Conservation (phyloP, 2,113 vertebrate species). For the Coryphaenoides rupestris region DNA sequence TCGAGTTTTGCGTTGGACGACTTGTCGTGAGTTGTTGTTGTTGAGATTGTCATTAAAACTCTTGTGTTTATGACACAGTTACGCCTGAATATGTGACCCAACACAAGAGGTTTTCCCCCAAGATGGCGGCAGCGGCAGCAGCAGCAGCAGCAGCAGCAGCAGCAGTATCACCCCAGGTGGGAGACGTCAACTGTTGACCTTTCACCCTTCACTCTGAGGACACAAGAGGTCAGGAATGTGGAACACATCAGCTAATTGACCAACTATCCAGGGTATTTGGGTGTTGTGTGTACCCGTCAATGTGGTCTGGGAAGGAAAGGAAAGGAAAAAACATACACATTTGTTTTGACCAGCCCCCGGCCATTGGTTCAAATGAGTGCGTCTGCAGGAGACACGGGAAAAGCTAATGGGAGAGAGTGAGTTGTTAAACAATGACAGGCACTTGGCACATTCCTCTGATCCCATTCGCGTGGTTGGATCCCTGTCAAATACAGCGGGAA, state of each 20-base stretch:
- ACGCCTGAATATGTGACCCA: no score
- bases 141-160: no score
- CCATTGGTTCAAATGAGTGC: neutral
- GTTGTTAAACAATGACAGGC: constrained; percentile 54
- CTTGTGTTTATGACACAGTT: no score
- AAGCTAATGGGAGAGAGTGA: constrained; percentile 11
- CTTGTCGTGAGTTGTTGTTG: no score
- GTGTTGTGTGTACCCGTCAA: neutral
- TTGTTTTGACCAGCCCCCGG: constrained; percentile 5
- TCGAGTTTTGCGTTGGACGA: no score
- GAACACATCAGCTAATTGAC: constrained; percentile 50
- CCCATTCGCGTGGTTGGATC: neutral
- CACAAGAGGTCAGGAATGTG: constrained; percentile 54
- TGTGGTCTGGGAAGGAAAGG: neutral
- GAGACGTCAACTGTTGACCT: constrained; percentile 38
- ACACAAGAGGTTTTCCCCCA: no score
- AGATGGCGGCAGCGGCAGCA: no score
- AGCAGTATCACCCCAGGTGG: neutral
- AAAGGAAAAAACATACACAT: constrained; percentile 9
- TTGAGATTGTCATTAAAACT: no score
- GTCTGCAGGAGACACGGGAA: neutral
- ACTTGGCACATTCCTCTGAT: constrained; percentile 57
- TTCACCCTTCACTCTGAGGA: constrained; percentile 39
- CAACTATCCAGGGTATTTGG: constrained; percentile 21
- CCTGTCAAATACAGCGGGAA: neutral